Evolutionary conservation across 2,113 vertebrate genomes (phyloP).

Genomic region (Chaetorhynchus papuensis): DNA sequence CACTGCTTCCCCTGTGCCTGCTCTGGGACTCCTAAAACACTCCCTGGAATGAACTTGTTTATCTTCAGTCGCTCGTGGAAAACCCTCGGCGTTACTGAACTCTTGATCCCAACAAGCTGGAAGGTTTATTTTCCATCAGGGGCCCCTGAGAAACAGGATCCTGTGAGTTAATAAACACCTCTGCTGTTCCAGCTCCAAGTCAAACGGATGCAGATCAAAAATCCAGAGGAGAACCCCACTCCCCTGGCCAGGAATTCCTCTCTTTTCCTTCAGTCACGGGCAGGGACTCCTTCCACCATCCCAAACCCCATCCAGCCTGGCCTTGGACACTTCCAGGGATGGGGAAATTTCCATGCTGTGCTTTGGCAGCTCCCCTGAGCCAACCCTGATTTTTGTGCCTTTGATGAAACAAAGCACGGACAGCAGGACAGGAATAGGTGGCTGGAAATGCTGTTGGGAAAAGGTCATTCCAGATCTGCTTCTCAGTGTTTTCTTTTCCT

Average conservation of each 20-base stretch:
- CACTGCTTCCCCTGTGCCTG: not conserved
- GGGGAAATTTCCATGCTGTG: not conserved
- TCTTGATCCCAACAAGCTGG: not conserved
- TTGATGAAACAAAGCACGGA: not conserved
- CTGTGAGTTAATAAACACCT: not conserved
- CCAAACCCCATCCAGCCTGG: not conserved
- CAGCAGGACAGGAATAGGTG: not conserved
- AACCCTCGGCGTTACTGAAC: not conserved
- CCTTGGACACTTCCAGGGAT: not conserved
- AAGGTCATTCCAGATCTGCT: not conserved
- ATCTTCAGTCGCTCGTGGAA: not conserved
- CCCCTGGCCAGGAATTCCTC: not conserved
- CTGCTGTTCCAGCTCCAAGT: not conserved
- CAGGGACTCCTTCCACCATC: not conserved
- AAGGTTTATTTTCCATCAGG: not conserved
- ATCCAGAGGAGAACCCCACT: not conserved
- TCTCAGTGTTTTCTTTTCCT: not conserved
- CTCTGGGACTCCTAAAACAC: not conserved
- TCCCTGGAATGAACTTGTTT: not conserved
- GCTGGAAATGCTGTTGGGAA: not conserved
- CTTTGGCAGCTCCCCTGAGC: not conserved
- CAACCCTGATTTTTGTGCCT: not conserved
- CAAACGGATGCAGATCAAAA: not conserved
- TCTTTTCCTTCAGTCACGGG: not conserved
- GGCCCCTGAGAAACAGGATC: not conserved